Base-by-base conservation (phyloP, 2,113 vertebrate genomes). In the Semicossyphus pulcher region DNA sequence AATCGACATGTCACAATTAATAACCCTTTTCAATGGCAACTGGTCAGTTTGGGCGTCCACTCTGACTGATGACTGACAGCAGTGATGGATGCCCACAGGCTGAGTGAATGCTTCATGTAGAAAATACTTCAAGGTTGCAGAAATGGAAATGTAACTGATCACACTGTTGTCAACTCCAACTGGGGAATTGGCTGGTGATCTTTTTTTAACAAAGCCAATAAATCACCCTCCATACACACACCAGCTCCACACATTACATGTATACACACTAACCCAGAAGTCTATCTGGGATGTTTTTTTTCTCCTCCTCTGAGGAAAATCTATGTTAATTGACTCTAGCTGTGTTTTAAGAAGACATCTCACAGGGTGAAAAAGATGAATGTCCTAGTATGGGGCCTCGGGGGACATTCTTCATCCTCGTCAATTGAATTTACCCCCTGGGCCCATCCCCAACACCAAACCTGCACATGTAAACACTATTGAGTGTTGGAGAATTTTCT, bases 311-410 rank as follows among this genome's bases (percentile, higher is more conserved):
- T 14, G 31, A 69, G 52, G 23, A 59, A 70, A 74, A 70, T 74
- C 59, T 37, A 56, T 78, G 31, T 44, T 44, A 70, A 76, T 66
- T 58, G 59, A 72, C 56, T 54, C 32, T 54, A 15, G 61, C 26
- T 61, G 31, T 64, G 62, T 67, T 75, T 52, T 44, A 52, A 51
- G 23, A 18, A 41, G 44, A 73, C 51, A 39, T 49, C 23, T 65
- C 45, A 34, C 26, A 39, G 51, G 10, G 34, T 56, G 52, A 72
- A 64, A 71, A 64, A 51, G 57, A 80, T 72, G 49, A 47, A 78
- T 74, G 32, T 57, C 37, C 56, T 37, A 0, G 26, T 23, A 28
- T 18, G 20, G 20, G 36, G 18, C 63, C 68, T 49, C 42, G 42
- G 1, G 42, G 61, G 63, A 83, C 26, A 0, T 31, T 28, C 9